Evolutionary conservation across 2,888 invertebrate species (phyloP), one percentile per base, ranked within the genome.

Genomic region (Melinopterus prodromus): DNA sequence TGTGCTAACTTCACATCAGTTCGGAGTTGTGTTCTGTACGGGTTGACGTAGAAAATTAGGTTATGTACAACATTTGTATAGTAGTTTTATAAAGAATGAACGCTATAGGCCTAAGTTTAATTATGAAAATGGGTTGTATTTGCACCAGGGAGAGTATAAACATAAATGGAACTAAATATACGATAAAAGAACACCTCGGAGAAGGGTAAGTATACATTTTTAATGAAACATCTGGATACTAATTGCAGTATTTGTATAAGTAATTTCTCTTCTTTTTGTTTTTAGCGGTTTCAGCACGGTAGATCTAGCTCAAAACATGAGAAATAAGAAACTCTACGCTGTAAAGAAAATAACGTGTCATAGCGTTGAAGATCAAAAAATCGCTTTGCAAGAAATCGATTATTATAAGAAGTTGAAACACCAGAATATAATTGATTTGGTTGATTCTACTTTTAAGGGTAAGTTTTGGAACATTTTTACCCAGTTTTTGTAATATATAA

Each of bases 331-430:
- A 83, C 90, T 91, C 82, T 96, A 92, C 89, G 97, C 96, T 6
- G 89, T 96, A 72, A 97, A 97, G 89, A 92, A 95, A 85, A 95
- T 96, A 80, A 91, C 92, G n/a, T 96, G 96, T 86, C 96, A 96
- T 88, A 93, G 94, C 81, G 90, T 92, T 80, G 94, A 94, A 83
- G 96, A 97, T 87, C 95, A 96, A 87, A 92, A 92, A 86, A 88
- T 91, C 81, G 95, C 95, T 0, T 86, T 93, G 85, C 91, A 92
- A 82, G 97, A 97, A 90, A 93, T 95, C 74, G 93, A 95, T 84
- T 93, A 94, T 86, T 94, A 94, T 87, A 92, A 92, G 80, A 90
- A 92, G 84, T 89, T 96, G 36, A 91, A 92, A 82, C 95, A 96
- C 88, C 93, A 93, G 3, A 94, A 95, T 87, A 92, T 97, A 16